A percentile compares a stretch with the other conserved stretches of the same genome.
These are phyloP conservation scores for Perizoma flavofasciatum DNA, from an alignment of 2,888 invertebrate species.

Conservation along the genomic window DNA sequence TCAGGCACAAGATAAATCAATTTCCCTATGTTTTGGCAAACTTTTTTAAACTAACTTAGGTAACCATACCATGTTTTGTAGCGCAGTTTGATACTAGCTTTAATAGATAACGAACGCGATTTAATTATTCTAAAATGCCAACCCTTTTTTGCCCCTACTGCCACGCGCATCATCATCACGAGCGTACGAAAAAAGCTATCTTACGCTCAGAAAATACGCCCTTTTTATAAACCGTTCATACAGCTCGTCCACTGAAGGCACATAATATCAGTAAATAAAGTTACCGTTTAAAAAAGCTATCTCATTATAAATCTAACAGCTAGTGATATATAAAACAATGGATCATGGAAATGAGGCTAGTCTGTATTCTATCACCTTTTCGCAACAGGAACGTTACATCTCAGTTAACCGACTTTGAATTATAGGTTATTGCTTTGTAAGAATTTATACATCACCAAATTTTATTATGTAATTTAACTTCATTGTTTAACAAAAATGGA, in stretches of 20 bases:
- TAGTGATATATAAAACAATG: slow-evolving; percentile 57
- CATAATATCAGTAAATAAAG: slow-evolving; percentile 68
- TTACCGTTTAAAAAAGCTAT: slow-evolving; percentile 76
- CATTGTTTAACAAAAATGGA: slow-evolving; percentile 39
- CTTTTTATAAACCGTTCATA: slow-evolving; percentile 36
- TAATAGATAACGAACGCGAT: too few species aligned
- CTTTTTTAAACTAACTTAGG: too few species aligned
- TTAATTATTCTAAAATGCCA: too few species aligned
- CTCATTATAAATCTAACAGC: slow-evolving; percentile 64
- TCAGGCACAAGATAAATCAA: too few species aligned
- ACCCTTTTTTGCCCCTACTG: too few species aligned
- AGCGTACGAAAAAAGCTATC: too few species aligned
- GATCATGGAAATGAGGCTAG: slow-evolving; percentile 55
- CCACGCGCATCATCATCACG: too few species aligned
- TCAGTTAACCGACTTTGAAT: not conserved
- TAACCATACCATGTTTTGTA: too few species aligned
- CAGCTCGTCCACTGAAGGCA: slow-evolving; percentile 74
- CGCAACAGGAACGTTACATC: too few species aligned
- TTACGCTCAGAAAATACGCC: too few species aligned
- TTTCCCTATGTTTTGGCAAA: too few species aligned
- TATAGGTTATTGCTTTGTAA: not conserved
- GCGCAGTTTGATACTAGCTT: too few species aligned
- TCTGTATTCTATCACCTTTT: slow-evolving; percentile 51
- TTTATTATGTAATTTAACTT: slow-evolving; percentile 23
- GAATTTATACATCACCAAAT: slow-evolving; percentile 19